Conservation (phyloP, 2,888 invertebrate genomes). For the Acronicta psi region DNA sequence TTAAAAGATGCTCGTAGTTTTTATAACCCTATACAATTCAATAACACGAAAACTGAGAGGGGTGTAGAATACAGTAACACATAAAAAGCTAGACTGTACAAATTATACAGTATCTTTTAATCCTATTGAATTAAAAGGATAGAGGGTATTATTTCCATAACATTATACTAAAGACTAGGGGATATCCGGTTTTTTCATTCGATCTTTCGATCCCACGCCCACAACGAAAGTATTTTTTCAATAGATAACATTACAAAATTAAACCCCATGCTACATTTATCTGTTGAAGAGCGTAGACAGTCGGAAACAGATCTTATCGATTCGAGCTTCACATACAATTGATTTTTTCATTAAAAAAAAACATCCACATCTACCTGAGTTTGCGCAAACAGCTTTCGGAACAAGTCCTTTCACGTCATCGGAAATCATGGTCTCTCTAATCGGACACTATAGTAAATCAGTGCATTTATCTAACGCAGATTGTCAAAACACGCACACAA, state of each 20-base stretch:
- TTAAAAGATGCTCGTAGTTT: conserved; percentile 11
- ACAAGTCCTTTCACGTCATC: conserved; percentile 45
- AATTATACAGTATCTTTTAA: conserved; percentile 56
- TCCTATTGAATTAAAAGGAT: conserved; percentile 56
- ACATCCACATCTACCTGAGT: conserved; percentile 61
- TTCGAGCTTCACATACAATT: conserved; percentile 60
- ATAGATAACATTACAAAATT: conserved; percentile 67
- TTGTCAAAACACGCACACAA: conserved; percentile 81
- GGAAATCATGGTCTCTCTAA: conserved; percentile 44
- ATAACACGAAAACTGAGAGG: conserved; percentile 31
- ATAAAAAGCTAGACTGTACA: conserved; percentile 40
- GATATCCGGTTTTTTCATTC: conserved; percentile 81
- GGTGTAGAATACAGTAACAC: conserved; percentile 23
- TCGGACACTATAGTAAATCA: conserved; percentile 66
- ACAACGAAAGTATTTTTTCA: conserved; percentile 64
- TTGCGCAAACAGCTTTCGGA: conserved; percentile 62
- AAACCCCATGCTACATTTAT: conserved; percentile 68
- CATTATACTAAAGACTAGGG: conserved; percentile 71
- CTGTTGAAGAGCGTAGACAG: conserved; percentile 54
- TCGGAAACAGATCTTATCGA: conserved; percentile 73
- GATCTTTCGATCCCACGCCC: conserved; percentile 78
- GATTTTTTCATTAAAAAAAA: conserved; percentile 48
- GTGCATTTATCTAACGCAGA: conserved; percentile 70
- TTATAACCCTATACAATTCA: conserved; percentile 31
- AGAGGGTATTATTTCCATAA: conserved; percentile 60